Evolutionary conservation across 2,113 vertebrate species (phyloP).

Genomic region (Apus apus): DNA sequence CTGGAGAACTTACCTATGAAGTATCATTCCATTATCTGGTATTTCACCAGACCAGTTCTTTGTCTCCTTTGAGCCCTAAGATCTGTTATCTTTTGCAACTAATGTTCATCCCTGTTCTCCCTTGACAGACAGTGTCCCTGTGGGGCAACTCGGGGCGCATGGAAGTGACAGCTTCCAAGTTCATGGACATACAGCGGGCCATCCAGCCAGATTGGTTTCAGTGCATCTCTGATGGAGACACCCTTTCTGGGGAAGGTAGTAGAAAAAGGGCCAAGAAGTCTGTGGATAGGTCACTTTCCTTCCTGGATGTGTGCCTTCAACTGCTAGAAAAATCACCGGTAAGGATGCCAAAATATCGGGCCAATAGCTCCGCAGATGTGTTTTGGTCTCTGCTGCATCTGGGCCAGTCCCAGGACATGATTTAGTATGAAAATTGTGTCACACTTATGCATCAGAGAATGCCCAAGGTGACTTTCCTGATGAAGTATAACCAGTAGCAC

Average conservation of each 20-base stretch:
- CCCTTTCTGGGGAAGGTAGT: conserved; percentile 76
- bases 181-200: conserved; percentile 88
- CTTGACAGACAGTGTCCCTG: conserved; percentile 85
- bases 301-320: conserved; percentile 88
- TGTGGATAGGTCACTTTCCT: conserved; percentile 90
- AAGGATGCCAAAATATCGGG: neutral
- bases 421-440: neutral
- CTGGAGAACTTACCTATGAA: neutral
- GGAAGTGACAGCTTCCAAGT: conserved; percentile 87
- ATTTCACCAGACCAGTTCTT: neutral
- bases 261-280: conserved; percentile 89
- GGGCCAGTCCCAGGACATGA: neutral
- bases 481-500: neutral
- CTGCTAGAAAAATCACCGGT: conserved; percentile 86
- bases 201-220: conserved; percentile 94
- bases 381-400: neutral
- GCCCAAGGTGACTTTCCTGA: neutral
- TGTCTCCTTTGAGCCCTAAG: neutral
- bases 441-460: fast-evolving
- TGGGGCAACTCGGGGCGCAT: conserved; percentile 92
- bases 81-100: neutral
- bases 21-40: neutral
- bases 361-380: neutral
- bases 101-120: neutral
- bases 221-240: conserved; percentile 92